A percentile compares a stretch with the other conserved stretches of the same genome.
Evolutionary conservation across 2,797 vertebrate species (phyloP).

Genomic region (Cynopterus sphinx): DNA sequence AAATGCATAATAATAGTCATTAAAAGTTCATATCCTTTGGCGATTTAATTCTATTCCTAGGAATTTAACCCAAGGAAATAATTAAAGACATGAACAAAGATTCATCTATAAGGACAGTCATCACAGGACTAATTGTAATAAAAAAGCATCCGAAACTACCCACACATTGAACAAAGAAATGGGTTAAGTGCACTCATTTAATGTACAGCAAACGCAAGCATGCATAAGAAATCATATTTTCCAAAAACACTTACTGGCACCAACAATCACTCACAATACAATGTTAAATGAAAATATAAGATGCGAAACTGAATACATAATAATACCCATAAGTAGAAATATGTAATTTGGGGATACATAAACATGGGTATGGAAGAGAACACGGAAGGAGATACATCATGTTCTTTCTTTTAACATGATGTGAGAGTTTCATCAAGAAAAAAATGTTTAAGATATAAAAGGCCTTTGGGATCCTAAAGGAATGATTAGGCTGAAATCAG

Average conservation of each 20-base stretch:
- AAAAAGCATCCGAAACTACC: not conserved
- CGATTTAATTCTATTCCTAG: not conserved
- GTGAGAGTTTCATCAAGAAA: constrained; percentile 20
- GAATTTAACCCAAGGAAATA: not conserved
- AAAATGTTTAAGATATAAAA: not conserved
- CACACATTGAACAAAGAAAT: not conserved
- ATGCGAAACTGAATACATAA: not conserved
- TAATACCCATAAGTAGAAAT: not conserved
- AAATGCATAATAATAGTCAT: not conserved
- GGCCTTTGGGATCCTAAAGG: not conserved
- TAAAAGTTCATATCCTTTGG: not conserved
- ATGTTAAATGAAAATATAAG: not conserved
- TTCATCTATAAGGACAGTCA: not conserved
- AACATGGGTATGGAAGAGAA: not conserved
- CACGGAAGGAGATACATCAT: not conserved
- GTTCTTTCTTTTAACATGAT: not conserved
- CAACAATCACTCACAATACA: not conserved
- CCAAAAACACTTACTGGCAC: not conserved
- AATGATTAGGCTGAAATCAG: not conserved
- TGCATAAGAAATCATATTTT: not conserved
- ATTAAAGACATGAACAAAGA: not conserved
- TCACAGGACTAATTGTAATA: not conserved
- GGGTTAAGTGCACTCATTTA: not conserved
- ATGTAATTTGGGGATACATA: not conserved
- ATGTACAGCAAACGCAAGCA: not conserved